Evolutionary conservation across 2,888 invertebrate species (phyloP).

Genomic region (Apeira syringaria): DNA sequence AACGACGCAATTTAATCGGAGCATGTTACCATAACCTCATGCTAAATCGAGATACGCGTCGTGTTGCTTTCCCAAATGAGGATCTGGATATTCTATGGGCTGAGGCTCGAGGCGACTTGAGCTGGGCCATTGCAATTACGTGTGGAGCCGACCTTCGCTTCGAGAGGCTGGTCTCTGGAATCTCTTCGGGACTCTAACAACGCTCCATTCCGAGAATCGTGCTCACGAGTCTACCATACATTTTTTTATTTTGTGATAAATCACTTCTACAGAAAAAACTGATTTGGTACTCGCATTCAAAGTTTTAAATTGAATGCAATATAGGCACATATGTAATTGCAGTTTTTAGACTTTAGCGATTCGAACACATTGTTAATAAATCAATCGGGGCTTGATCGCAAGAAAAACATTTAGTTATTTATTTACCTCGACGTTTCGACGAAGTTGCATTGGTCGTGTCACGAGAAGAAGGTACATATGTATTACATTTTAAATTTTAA

Average conservation of each 20-base stretch:
- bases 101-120: conserved; percentile 12
- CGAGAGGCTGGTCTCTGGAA: conserved; percentile 57
- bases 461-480: too few species aligned
- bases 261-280: conserved; percentile 22
- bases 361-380: too few species aligned
- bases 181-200: conserved; percentile 52
- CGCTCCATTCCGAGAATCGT: conserved; percentile 67
- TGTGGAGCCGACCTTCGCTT: conserved; percentile 72
- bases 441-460: too few species aligned
- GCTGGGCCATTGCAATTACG: conserved; percentile 38
- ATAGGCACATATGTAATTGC: too few species aligned
- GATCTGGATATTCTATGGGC: conserved; percentile 17
- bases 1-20: conserved; percentile 28
- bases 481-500: too few species aligned
- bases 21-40: conserved; percentile 38
- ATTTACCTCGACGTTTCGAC: too few species aligned
- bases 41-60: conserved; percentile 37
- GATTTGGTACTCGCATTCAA: conserved; percentile 36
- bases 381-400: too few species aligned
- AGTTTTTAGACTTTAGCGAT: too few species aligned
- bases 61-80: conserved; percentile 38
- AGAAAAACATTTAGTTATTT: too few species aligned
- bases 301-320: too few species aligned
- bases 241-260: conserved; percentile 57
- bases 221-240: conserved; percentile 60